Percentiles rank a stretch among this genome's conserved stretches.
phyloP scores from a whole-genome alignment of 2,113 vertebrate species.

The Chloropsis cyanopogon region DNA sequence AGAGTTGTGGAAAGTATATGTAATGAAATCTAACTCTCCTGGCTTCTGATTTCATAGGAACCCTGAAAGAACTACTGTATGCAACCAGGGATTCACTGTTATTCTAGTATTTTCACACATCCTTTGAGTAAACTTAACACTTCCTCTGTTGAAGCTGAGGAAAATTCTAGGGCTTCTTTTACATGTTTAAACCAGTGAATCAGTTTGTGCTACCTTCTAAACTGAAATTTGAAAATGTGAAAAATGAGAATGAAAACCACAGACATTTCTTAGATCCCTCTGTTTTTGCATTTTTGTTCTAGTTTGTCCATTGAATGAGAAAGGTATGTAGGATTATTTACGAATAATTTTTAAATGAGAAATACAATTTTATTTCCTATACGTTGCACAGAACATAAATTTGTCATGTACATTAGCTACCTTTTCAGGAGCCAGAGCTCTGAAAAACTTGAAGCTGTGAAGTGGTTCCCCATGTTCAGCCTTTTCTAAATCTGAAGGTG shows the following conservation, averaged over 20 bases:
- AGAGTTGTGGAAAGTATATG: background rate
- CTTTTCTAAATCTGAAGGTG: constrained; percentile 36
- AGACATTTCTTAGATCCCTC: background rate
- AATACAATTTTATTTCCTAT: background rate
- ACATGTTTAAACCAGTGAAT: background rate
- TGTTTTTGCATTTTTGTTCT: background rate
- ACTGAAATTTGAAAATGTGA: background rate
- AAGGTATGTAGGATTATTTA: background rate
- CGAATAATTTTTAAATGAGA: background rate
- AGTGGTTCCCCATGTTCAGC: background rate
- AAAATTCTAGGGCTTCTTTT: background rate
- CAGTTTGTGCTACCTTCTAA: background rate
- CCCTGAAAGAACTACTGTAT: background rate
- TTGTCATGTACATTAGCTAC: constrained; percentile 1
- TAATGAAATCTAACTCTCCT: background rate
- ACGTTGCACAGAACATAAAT: background rate
- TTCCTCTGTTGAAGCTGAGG: background rate
- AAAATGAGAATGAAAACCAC: background rate
- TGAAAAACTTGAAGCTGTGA: constrained; percentile 70
- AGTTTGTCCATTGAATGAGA: background rate
- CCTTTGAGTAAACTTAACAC: background rate
- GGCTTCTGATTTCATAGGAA: background rate
- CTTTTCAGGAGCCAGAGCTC: constrained; percentile 70
- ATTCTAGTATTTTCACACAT: background rate
- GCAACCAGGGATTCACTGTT: background rate